These are phyloP conservation scores for Cyprinus carpio DNA, from an alignment of 2,113 vertebrate genomes.

Conservation along the genomic window DNA sequence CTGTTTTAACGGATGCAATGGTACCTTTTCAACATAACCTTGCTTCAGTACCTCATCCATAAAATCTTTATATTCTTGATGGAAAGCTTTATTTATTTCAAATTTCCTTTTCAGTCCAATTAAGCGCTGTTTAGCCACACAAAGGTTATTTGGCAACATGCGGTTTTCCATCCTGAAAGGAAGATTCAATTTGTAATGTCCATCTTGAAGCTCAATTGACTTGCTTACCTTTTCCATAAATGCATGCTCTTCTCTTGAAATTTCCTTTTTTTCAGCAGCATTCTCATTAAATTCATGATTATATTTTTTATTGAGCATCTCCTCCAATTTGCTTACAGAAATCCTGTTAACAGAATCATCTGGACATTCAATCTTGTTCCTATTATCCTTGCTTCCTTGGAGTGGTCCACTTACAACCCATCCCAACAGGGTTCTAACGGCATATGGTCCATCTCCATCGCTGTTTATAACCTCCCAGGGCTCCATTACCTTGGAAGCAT, in stretches of 20 bases:
- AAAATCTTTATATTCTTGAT: constrained; percentile 13
- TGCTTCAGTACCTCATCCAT: background rate
- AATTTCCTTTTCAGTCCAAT: background rate
- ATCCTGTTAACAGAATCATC: constrained; percentile 13
- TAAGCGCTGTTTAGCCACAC: constrained; percentile 9
- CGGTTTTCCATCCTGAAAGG: background rate
- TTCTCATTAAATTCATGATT: constrained; percentile 2
- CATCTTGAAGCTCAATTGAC: background rate
- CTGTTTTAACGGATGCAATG: background rate
- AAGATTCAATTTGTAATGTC: background rate
- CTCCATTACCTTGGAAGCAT: constrained; percentile 2
- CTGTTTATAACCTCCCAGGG: constrained; percentile 19
- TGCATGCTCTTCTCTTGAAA: background rate
- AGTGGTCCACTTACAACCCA: constrained; percentile 6
- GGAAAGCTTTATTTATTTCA: background rate
- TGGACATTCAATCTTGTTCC: background rate
- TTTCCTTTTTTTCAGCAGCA: background rate
- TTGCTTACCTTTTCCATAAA: background rate
- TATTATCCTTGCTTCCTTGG: background rate
- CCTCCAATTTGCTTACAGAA: background rate
- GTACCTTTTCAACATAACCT: constrained; percentile 4
- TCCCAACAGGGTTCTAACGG: background rate
- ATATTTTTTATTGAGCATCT: background rate
- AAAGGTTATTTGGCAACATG: constrained; percentile 18
- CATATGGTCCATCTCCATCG: background rate